Base-by-base conservation (phyloP, 2,888 invertebrate genomes). In the Erebia aethiops region DNA sequence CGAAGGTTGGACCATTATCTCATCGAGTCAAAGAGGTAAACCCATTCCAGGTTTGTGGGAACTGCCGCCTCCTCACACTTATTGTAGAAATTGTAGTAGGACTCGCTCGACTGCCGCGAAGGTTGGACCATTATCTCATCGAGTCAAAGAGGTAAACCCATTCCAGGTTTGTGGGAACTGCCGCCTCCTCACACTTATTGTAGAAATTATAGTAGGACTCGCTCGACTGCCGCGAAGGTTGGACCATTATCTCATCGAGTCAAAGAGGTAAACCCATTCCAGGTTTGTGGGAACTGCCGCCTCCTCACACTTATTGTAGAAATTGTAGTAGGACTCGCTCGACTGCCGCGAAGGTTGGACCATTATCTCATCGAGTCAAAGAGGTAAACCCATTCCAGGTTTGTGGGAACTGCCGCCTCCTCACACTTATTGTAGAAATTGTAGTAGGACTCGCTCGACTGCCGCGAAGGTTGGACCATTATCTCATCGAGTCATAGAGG, bases 121-220 rank as follows among this genome's bases (percentile, higher is more conserved):
- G 5, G 4, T 18, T 16, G 18, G 61, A 5, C 43, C 58, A n/a
- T 58, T 13, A 58, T 58, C 16, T 16, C 51, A 41, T 64, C 35
- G 51, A n/a, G 10, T 64, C 18, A 14, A 18, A 49, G 21, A 46
- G 21, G 62, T 62, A 21, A 62, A 18, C 16, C 13, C 58, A 8
- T 89, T 88, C 81, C 87, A 89, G 89, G 89, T 89, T 84, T 85
- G 88, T 86, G 82, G 72, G n/a, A 35, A 57, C 69, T 21, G 21
- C 1, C 52, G 57, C 11, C 63, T 35, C 2, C 41, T 61, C 8
- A 26, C 21, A 26, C 21, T 56, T 3, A 1, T 56, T 21, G 13
- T 21, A 56, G 56, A 21, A 56, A 18, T 35, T 49, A 51, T 64
- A 61, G 35, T 43, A 57, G 21, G 18, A 41, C 18, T 16, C 46